Percentiles rank a stretch among this genome's conserved stretches.
Conservation (phyloP, 2,797 vertebrate species). For the Alauda arvensis region DNA sequence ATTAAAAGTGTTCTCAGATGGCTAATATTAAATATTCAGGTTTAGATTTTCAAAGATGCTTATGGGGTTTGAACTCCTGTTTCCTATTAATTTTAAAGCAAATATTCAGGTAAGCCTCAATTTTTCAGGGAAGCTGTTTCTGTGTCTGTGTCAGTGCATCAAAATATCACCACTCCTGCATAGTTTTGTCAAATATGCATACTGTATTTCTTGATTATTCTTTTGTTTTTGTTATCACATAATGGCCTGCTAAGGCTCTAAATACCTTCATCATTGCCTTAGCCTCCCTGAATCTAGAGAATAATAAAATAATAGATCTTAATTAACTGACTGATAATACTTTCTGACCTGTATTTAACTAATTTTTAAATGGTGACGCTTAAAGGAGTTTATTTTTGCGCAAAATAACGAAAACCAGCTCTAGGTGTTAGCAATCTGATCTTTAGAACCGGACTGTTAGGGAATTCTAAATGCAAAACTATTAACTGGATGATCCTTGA, state of each 20-base stretch:
- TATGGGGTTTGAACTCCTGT: neutral
- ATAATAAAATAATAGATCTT: neutral
- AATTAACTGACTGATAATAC: constrained; percentile 15
- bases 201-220: neutral
- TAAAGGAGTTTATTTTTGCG: neutral
- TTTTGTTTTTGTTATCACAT: neutral
- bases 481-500: constrained; percentile 70
- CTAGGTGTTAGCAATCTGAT: constrained; percentile 33
- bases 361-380: constrained; percentile 1
- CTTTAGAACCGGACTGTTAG: constrained; percentile 27
- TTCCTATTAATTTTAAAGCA: neutral
- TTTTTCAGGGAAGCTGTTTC: neutral
- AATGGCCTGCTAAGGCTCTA: neutral
- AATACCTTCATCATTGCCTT: neutral
- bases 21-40: neutral
- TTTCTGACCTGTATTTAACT: constrained; percentile 32
- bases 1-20: neutral
- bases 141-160: neutral
- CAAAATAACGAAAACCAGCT: constrained; percentile 23
- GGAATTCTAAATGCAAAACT: constrained; percentile 54
- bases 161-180: neutral
- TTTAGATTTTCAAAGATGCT: neutral
- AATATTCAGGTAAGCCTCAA: neutral
- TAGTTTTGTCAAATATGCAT: neutral
- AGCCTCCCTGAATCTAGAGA: neutral